A percentile compares a stretch with the other conserved stretches of the same genome.
phyloP scores from a whole-genome alignment of 1,140 invertebrate genomes.

The Pissodes strobi region DNA sequence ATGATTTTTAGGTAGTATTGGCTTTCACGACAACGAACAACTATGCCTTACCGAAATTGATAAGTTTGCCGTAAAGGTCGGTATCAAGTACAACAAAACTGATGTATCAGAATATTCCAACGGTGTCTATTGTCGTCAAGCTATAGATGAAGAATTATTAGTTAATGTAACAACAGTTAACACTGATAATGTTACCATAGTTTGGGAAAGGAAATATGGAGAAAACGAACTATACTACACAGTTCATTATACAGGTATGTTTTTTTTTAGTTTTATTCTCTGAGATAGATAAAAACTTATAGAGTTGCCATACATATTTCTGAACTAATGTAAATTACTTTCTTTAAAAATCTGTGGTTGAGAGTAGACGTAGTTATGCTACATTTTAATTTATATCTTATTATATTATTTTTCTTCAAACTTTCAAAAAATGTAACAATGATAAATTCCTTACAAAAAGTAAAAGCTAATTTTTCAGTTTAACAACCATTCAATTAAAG shows the following conservation, averaged over 20 bases:
- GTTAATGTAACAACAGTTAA: constrained; percentile 47
- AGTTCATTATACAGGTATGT: constrained; percentile 69
- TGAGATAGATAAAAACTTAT: no score
- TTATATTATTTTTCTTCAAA: no score
- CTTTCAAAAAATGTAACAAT: no score
- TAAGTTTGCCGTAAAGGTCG: constrained; percentile 56
- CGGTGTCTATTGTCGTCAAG: constrained; percentile 62
- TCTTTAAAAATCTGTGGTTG: no score
- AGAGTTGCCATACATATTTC: no score
- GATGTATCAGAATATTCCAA: constrained; percentile 67
- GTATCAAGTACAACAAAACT: constrained; percentile 37
- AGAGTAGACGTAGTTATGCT: no score
- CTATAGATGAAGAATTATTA: constrained; percentile 58
- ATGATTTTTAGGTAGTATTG: constrained; percentile 58
- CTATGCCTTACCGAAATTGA: constrained; percentile 72
- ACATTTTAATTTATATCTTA: no score
- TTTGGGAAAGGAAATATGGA: constrained; percentile 68
- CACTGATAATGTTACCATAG: constrained; percentile 53
- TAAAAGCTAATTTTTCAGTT: no score
- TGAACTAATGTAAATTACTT: no score
- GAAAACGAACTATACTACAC: constrained; percentile 81
- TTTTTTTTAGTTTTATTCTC: no score
- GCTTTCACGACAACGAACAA: constrained; percentile 77
- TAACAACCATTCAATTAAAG: no score
- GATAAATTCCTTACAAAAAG: no score